Evolutionary conservation across 2,113 vertebrate genomes (phyloP), one percentile per base, ranked within the genome.

Genomic region (Petroica traversi): DNA sequence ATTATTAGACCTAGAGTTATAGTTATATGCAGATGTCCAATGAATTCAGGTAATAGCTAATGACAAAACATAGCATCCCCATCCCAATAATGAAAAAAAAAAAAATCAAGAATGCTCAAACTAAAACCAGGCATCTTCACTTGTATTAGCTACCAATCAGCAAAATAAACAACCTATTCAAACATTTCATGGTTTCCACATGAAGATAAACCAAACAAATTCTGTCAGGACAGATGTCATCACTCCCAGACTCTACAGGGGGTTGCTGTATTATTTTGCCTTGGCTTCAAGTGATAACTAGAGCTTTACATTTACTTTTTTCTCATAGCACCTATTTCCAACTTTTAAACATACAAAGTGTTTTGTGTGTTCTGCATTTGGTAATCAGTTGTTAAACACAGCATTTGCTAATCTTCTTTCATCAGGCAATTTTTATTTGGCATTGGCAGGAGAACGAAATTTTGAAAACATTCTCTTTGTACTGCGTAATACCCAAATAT

Each of bases 161-260:
- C 84, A 97, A 97, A 96, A 96, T 96, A 97, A 98, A 97, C 95
- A 97, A 83, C n/a, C 22, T 92, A 89, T 94, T 93, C 73, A 97
- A 95, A 85, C 79, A 97, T 96, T 95, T 93, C 94, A 96, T 91
- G 80, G 75, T 80, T 86, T 97, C 76, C 93, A 94, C 77, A 93
- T 87, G 94, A 97, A 97, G 96, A 97, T 95, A 97, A 98, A 97
- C 88, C 84, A 97, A 97, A 95, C 69, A 52, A 91, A 88, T 95
- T 91, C 89, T 95, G 93, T 94, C 94, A 96, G 93, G 91, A 97
- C 97, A 98, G 97, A 97, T 97, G 97, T 91, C 97, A 97, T 96
- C 96, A 96, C 75, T 98, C 94, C 46, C 93, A 96, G 93, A 84
- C 88, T 96, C 96, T 62, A 67, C 0, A 83, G 90, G 91, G 72